Evolutionary conservation across 2,888 invertebrate genomes (phyloP), one percentile per base, ranked within the genome.

Genomic region (Boloria euphrosyne): DNA sequence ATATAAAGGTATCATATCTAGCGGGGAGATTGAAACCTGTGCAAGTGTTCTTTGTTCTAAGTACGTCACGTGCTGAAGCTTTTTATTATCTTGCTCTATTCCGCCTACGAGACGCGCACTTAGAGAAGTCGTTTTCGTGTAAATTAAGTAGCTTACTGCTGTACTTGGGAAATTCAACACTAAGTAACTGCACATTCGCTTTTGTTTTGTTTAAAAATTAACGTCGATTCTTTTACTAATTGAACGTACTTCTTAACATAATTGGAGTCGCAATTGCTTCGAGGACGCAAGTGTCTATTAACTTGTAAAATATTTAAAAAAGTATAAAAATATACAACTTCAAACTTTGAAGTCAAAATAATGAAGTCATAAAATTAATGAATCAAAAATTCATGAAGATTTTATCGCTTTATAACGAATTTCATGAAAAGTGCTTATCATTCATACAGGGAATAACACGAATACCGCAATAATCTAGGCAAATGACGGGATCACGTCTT

Each of bases 31-130:
- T 80, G 75, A 78, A 82, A 81, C 78, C 78, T 77, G 70, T 75
- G 78, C 74, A 78, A 80, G 81, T 81, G 84, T 85, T 82, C 82
- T 83, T 86, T 84, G 82, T 84, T 80, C 78, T 79, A 79, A 84
- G 72, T 77, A 73, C 80, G 84, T 85, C 90, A 89, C 90, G 87
- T 88, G 80, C 84, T 78, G 78, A 81, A 85, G 84, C 83, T 78
- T 87, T 89, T 87, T 89, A 88, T 87, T 86, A 87, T 82, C 78
- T 69, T 73, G 68, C 68, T 71, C 65, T 68, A 68, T 74, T 78
- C 75, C 72, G 75, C 71, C 75, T 71, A 71, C 74, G 71, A 73
- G 75, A 71, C 76, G 76, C 66, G 71, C 68, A 75, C 73, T 74
- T 76, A 70, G 69, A 69, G 76, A 80, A 78, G 73, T 75, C 75